Base-by-base conservation (phyloP, 2,888 invertebrate genomes). In the Lepidonotus clava region DNA sequence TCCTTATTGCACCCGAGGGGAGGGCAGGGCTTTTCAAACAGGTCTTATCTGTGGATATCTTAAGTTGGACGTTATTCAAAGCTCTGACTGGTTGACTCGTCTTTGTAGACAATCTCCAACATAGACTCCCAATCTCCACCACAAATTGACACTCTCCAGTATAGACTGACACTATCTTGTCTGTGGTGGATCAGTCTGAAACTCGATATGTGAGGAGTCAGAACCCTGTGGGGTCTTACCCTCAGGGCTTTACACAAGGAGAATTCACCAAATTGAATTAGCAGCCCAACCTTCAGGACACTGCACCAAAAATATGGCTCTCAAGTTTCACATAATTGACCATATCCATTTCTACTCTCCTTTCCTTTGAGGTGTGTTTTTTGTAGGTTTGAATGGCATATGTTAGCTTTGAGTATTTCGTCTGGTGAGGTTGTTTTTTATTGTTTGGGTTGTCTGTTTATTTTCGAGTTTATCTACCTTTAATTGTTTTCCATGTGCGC, bases 41-140 rank as follows among this genome's bases (percentile, higher is more conserved):
- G 61, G 61, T 61, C 28, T 61, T 61, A 61, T 61, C 61, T 18
- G 24, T 61, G 61, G 61, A 61, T 61, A 61, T 61, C 61, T 61
- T 61, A 61, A 61, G 61, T 61, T 61, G 61, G 61, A 61, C 61
- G 61, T 61, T 61, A 61, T 61, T 61, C 61, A 61, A 61, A 61
- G n/a, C 24, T 4, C 28, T 61, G 61, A 61, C 24, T 61, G 61
- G 28, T 61, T 61, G 61, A 61, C 61, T 61, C 28, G n/a, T 5
- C 11, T 61, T 11, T 61, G 61, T 28, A 61, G 28, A 61, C 61
- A 61, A 61, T 61, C 61, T 61, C 21, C 11, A 32, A 32, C 28
- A n/a, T 11, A n/a, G 61, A 11, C 24, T 61, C 28, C 24, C 61
- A 61, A 24, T 61, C 24, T 61, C 61, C n/a, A n/a, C n/a, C n/a